Evolutionary conservation across 2,113 vertebrate genomes (phyloP).

Genomic region (Gambusia holbrooki): DNA sequence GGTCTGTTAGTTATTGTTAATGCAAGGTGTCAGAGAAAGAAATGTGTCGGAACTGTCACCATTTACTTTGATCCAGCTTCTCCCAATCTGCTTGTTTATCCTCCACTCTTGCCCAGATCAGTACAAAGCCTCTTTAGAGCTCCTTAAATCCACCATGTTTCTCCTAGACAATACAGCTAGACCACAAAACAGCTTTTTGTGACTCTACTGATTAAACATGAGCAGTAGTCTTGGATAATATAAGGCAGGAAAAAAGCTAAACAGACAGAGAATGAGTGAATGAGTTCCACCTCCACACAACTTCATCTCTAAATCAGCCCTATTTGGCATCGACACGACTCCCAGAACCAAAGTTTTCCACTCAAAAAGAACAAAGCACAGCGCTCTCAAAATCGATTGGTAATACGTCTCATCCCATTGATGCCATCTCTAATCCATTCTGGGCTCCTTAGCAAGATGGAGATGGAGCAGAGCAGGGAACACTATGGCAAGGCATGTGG

Average conservation of each 20-base stretch:
- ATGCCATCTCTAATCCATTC: slow-evolving; percentile 84
- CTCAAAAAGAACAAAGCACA: slow-evolving; percentile 73
- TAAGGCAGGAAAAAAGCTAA: slow-evolving; percentile 39
- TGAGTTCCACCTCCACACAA: slow-evolving; percentile 39
- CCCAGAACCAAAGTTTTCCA: slow-evolving; percentile 76
- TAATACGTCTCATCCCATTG: slow-evolving; percentile 82
- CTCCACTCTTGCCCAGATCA: slow-evolving; percentile 66
- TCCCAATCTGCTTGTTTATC: slow-evolving; percentile 77
- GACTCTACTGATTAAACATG: slow-evolving; percentile 70
- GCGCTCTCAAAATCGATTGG: slow-evolving; percentile 81
- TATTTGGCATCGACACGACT: slow-evolving; percentile 62
- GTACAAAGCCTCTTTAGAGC: slow-evolving; percentile 74
- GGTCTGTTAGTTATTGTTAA: slow-evolving; percentile 64
- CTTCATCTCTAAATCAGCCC: slow-evolving; percentile 71
- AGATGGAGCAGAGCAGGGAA: slow-evolving; percentile 58
- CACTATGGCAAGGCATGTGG: slow-evolving; percentile 37
- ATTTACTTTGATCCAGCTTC: slow-evolving; percentile 77
- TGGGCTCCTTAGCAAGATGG: slow-evolving; percentile 72
- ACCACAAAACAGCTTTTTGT: slow-evolving; percentile 61
- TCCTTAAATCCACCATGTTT: slow-evolving; percentile 66
- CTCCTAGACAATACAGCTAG: slow-evolving; percentile 61
- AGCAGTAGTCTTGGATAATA: slow-evolving; percentile 57
- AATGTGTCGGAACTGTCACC: slow-evolving; percentile 64
- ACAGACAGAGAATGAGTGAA: slow-evolving; percentile 17
- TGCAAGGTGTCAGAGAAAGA: slow-evolving; percentile 58